phyloP scores from a whole-genome alignment of 2,797 vertebrate species.

The Peromyscus aztecus region DNA sequence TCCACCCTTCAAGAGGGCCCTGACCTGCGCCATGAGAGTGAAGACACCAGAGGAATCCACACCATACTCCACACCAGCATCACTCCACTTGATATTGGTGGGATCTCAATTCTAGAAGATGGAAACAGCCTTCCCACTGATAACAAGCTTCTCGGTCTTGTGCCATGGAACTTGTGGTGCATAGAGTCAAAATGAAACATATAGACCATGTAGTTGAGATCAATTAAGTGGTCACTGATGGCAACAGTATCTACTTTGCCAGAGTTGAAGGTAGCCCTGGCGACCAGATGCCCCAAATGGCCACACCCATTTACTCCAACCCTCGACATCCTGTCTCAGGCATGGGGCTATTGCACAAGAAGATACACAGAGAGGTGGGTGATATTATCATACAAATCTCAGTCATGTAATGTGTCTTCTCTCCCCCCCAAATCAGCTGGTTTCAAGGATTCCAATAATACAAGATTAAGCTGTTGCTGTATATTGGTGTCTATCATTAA shows the following conservation, averaged over 20 bases:
- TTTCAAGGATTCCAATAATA: conserved; percentile 34
- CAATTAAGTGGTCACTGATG: not conserved
- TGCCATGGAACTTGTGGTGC: not conserved
- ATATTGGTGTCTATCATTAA: not conserved
- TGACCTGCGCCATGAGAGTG: too few relatives aligned
- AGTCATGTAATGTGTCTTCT: not conserved
- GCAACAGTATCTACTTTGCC: not conserved
- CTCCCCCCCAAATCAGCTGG: not conserved
- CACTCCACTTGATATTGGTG: not conserved
- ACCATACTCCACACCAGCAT: not conserved
- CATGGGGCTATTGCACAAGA: not conserved
- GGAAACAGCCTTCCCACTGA: not conserved
- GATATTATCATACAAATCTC: not conserved
- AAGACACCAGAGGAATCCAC: not conserved
- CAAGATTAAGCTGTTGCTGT: not conserved
- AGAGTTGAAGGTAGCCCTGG: not conserved
- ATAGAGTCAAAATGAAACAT: not conserved
- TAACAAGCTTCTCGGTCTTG: not conserved
- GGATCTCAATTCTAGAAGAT: not conserved
- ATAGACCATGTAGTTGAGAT: not conserved
- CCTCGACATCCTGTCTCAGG: not conserved
- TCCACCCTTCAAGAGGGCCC: not conserved
- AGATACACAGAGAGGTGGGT: not conserved
- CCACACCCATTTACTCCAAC: not conserved
- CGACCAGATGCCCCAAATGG: not conserved